Evolutionary conservation across 2,113 vertebrate species (phyloP).

Genomic region (Ciconia boyciana): DNA sequence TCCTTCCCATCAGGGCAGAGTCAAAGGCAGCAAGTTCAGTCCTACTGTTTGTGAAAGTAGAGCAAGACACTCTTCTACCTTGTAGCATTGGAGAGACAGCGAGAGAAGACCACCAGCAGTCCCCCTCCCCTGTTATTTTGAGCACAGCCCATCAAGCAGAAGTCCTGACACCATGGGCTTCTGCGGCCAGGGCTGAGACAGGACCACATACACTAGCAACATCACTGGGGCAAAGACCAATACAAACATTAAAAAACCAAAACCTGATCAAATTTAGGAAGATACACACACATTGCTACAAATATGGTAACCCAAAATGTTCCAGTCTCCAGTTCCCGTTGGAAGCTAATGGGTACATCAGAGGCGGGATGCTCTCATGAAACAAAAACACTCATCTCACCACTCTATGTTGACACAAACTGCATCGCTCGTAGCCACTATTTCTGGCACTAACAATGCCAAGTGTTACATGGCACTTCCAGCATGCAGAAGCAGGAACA

Average conservation of each 20-base stretch:
- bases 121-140: neutral
- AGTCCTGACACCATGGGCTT: fast-evolving
- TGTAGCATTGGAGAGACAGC: neutral
- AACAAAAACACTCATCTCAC: neutral
- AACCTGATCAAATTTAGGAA: neutral
- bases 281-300: neutral
- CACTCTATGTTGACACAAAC: neutral
- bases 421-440: neutral
- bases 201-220: neutral
- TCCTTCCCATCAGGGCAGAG: neutral
- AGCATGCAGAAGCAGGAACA: neutral
- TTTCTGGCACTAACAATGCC: neutral
- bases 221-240: neutral
- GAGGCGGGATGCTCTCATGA: neutral
- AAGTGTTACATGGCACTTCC: neutral
- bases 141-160: neutral
- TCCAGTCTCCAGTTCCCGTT: neutral
- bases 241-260: neutral
- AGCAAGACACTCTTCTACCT: neutral
- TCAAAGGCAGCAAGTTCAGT: neutral
- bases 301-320: neutral
- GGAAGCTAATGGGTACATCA: neutral
- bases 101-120: neutral
- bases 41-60: neutral
- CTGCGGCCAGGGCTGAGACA: neutral